Conservation (phyloP, 2,113 vertebrate species). For the Erythrolamprus reginae region DNA sequence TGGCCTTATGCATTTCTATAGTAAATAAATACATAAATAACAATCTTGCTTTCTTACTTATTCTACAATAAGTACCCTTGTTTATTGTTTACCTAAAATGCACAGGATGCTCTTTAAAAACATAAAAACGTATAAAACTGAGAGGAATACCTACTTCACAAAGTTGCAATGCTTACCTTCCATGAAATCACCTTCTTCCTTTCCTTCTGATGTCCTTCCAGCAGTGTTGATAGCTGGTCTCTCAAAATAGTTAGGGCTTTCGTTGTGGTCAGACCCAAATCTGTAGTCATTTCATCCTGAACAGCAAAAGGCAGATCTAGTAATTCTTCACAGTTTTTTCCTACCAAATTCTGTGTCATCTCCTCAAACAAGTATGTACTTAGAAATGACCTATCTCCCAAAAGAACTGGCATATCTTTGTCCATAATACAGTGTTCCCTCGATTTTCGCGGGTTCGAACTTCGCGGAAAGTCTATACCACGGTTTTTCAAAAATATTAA, state of each 20-base stretch:
- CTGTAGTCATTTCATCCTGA: conserved; percentile 78
- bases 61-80: background rate
- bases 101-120: background rate
- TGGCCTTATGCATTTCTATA: background rate
- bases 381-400: background rate
- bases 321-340: conserved; percentile 5
- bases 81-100: background rate
- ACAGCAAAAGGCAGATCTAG: conserved; percentile 30
- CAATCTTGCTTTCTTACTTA: background rate
- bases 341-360: background rate
- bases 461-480: too few species aligned
- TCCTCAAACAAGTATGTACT: background rate
- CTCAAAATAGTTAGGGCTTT: conserved; percentile 85
- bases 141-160: background rate
- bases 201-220: conserved; percentile 84
- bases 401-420: background rate
- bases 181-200: conserved; percentile 66
- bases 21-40: background rate
- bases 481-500: too few species aligned
- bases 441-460: too few species aligned
- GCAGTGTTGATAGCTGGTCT: conserved; percentile 81
- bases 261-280: conserved; percentile 85
- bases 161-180: conserved; percentile 68
- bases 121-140: background rate
- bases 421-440: too few species aligned